phyloP scores from a whole-genome alignment of 2,113 vertebrate species.

The Vidua chalybeata region DNA sequence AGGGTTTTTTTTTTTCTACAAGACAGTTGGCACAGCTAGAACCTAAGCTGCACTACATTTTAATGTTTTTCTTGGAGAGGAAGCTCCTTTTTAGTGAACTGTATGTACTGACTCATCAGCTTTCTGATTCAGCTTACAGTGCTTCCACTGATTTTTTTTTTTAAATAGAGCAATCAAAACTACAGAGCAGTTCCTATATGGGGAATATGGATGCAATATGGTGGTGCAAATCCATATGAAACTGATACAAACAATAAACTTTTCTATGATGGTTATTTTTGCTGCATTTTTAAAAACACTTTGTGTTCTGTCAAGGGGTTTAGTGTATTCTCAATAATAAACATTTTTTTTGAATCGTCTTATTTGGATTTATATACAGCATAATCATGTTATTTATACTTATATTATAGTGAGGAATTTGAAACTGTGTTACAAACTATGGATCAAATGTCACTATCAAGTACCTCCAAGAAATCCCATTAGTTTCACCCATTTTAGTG shows the following conservation, averaged over 20 bases:
- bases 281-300: background rate
- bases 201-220: background rate
- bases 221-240: background rate
- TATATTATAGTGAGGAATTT: background rate
- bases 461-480: slow-evolving; percentile 21
- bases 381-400: background rate
- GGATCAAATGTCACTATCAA: background rate
- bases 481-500: slow-evolving; percentile 7
- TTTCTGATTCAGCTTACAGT: slow-evolving; percentile 26
- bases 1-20: background rate
- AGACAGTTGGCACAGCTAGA: slow-evolving; percentile 43
- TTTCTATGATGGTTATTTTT: background rate
- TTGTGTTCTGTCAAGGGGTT: background rate
- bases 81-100: slow-evolving; percentile 23
- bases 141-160: background rate
- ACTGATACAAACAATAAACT: background rate
- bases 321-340: background rate
- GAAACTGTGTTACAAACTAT: slow-evolving; percentile 6
- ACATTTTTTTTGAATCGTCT: background rate
- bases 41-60: slow-evolving; percentile 10
- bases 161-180: slow-evolving; percentile 5
- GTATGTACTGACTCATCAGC: slow-evolving; percentile 49
- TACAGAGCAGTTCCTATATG: background rate
- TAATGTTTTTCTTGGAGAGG: slow-evolving; percentile 30
- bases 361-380: background rate